These are phyloP conservation scores for Sclerodermus sp. DNA, from an alignment of 2,888 invertebrate genomes.

Conservation along the genomic window DNA sequence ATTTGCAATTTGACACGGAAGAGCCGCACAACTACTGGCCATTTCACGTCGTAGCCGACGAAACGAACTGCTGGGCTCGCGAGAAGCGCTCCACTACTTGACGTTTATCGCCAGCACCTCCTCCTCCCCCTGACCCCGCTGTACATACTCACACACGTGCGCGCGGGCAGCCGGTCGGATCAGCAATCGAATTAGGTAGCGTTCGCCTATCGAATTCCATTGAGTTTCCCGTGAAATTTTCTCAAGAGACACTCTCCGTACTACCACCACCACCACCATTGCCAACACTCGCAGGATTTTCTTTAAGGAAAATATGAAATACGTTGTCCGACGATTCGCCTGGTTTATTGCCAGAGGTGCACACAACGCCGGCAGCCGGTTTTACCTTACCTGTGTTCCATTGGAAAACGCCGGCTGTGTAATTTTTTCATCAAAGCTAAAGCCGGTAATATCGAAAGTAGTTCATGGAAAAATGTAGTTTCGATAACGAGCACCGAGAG, in stretches of 20 bases:
- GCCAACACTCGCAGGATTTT: background rate
- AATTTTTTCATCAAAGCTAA: too few relatives aligned
- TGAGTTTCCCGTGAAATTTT: background rate
- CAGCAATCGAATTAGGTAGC: slow-evolving; percentile 2
- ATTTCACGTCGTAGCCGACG: slow-evolving; percentile 2
- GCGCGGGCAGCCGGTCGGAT: background rate
- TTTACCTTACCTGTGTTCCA: too few relatives aligned
- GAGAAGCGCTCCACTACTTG: background rate
- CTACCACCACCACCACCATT: too few relatives aligned
- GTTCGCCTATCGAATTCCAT: slow-evolving; percentile 1
- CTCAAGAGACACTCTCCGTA: background rate
- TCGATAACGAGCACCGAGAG: too few relatives aligned
- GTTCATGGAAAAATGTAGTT: too few relatives aligned
- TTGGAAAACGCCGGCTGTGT: too few relatives aligned
- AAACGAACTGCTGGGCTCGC: background rate
- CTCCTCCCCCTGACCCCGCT: background rate
- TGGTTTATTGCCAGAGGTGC: background rate
- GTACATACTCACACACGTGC: background rate
- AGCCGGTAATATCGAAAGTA: too few relatives aligned
- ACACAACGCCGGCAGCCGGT: too few relatives aligned
- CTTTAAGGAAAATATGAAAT: background rate
- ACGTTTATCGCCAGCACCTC: background rate
- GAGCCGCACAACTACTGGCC: slow-evolving; percentile 1
- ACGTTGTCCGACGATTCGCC: background rate
- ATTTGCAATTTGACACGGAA: slow-evolving; percentile 4